Conservation (phyloP, 2,888 invertebrate genomes). For the Rugalucina vietnamica region DNA sequence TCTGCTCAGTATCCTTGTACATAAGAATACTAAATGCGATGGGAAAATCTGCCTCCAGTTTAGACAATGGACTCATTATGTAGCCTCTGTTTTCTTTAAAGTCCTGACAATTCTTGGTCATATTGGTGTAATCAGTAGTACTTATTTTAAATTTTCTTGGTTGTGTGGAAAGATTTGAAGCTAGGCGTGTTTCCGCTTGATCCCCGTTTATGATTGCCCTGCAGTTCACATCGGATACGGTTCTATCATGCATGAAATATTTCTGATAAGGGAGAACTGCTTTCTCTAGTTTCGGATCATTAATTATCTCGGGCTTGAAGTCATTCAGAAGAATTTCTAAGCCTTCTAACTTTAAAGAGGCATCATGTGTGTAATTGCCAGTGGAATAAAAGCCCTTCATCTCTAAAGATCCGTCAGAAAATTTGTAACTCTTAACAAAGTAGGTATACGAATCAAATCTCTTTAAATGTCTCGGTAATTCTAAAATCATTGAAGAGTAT, state of each 20-base stretch:
- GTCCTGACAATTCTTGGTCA: slow-evolving; percentile 43
- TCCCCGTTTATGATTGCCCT: slow-evolving; percentile 1
- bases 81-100: slow-evolving; percentile 55
- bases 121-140: slow-evolving; percentile 21
- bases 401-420: background rate
- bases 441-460: background rate
- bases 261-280: background rate
- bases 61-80: slow-evolving; percentile 59
- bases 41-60: slow-evolving; percentile 72
- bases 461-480: background rate
- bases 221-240: slow-evolving; percentile 4
- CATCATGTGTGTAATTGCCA: background rate
- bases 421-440: background rate
- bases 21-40: slow-evolving; percentile 78
- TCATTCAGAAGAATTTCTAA: background rate
- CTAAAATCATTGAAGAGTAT: background rate
- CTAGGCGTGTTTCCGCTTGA: background rate
- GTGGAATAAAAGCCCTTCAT: background rate
- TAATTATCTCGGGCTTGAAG: background rate
- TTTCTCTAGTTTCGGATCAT: background rate
- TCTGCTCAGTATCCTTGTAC: slow-evolving; percentile 74
- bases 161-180: background rate
- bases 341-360: background rate
- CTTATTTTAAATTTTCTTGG: background rate
- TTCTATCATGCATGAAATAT: background rate